These are phyloP conservation scores for Hyles euphorbiae DNA, from an alignment of 1,140 invertebrate species.

Conservation along the genomic window DNA sequence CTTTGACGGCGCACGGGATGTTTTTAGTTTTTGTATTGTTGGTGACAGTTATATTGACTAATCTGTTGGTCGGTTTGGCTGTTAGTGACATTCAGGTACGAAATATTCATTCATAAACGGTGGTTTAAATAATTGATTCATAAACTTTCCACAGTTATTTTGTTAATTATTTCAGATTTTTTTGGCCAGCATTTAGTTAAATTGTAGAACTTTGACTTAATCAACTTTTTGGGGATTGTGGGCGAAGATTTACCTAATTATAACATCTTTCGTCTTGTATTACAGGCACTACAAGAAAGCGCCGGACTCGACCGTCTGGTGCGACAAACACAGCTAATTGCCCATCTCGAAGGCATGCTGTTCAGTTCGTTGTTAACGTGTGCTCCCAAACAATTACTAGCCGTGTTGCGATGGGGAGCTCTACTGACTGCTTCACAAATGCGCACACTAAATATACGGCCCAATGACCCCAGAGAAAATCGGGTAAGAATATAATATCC, in stretches of 20 bases:
- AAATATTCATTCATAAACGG: not conserved
- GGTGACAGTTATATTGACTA: conserved; percentile 90
- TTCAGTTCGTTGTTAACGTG: conserved; percentile 84
- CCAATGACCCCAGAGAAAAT: conserved; percentile 87
- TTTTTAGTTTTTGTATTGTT: conserved; percentile 87
- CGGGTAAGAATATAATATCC: conserved; percentile 52
- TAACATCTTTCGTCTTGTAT: not conserved
- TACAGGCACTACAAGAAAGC: conserved; percentile 86
- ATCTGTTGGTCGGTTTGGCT: conserved; percentile 89
- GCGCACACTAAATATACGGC: conserved; percentile 82
- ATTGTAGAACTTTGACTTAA: too few relatives aligned
- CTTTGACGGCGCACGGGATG: conserved; percentile 84
- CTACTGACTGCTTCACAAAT: conserved; percentile 83
- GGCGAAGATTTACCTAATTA: not conserved
- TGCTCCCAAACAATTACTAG: conserved; percentile 79
- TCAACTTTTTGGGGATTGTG: too few relatives aligned
- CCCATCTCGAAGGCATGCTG: conserved; percentile 86
- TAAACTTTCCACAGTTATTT: not conserved
- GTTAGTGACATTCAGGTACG: conserved; percentile 85
- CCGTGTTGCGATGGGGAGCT: conserved; percentile 80
- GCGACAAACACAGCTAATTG: conserved; percentile 86
- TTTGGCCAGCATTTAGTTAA: too few relatives aligned
- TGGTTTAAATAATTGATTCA: too few relatives aligned
- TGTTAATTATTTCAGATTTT: not conserved
- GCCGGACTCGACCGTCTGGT: conserved; percentile 87